These are phyloP conservation scores for Thereva unica DNA, from an alignment of 2,888 invertebrate genomes.

Conservation along the genomic window DNA sequence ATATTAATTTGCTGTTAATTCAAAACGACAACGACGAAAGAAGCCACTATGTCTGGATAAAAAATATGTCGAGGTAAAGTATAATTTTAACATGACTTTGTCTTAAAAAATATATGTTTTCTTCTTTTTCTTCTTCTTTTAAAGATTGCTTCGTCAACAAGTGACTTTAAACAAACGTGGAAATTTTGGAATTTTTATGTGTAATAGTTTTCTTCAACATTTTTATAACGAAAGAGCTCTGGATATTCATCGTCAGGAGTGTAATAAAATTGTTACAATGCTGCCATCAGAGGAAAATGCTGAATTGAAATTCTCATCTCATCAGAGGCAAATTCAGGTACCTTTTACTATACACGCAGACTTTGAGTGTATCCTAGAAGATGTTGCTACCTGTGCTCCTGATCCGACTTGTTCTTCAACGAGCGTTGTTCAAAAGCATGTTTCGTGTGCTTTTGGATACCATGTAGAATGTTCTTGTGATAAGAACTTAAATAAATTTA, in stretches of 20 bases:
- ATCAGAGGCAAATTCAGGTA: slow-evolving; percentile 2
- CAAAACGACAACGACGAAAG: neutral
- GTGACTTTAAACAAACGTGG: neutral
- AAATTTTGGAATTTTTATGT: neutral
- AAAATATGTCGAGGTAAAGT: slow-evolving; percentile 3
- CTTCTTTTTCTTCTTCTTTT: neutral
- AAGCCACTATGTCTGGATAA: slow-evolving; percentile 14
- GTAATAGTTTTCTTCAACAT: neutral
- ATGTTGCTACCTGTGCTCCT: slow-evolving; percentile 7
- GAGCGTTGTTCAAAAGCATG: slow-evolving; percentile 27
- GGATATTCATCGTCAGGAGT: neutral
- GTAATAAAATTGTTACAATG: neutral
- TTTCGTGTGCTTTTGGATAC: slow-evolving; percentile 26
- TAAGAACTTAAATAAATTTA: too few species aligned
- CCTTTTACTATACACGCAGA: neutral
- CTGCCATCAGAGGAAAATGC: slow-evolving; percentile 1
- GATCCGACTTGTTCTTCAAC: slow-evolving; percentile 28
- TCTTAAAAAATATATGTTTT: neutral
- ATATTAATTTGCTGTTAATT: slow-evolving; percentile 15
- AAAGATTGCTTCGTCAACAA: neutral
- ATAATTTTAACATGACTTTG: neutral
- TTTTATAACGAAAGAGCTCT: slow-evolving; percentile 4
- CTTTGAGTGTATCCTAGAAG: neutral
- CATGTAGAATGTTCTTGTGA: too few species aligned
- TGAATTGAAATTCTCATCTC: neutral